Evolutionary conservation across 2,888 invertebrate genomes (phyloP), one percentile per base, ranked within the genome.

Genomic region (Xestoiulus laeticollis): DNA sequence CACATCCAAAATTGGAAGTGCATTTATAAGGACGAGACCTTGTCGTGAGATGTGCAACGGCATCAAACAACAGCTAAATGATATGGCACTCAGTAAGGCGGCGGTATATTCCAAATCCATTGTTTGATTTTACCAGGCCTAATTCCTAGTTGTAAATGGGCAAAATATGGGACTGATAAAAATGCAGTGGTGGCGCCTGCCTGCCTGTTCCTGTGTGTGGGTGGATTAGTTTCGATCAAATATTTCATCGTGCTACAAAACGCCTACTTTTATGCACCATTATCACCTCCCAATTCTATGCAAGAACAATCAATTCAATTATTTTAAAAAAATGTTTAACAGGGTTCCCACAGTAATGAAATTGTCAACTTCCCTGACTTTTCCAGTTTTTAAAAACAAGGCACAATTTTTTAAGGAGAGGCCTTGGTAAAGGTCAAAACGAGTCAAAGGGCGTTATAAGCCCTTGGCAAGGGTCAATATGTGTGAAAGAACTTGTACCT

Each of bases 141-240:
- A 19, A 19, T 59, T 59, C 19, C n/a, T n/a, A 59, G 5, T 59
- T 5, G 19, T n/a, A 59, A 59, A n/a, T 59, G 59, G n/a, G 59
- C 59, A n/a, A n/a, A 59, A 59, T 59, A 19, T n/a, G n/a, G 5
- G 59, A 19, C 59, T 59, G 59, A 59, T 48, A 48, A 48, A 48
- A 3, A 16, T 12, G 4, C 48, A 48, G 6, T 16, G 16, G 14
- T 59, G 59, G 59, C 59, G 59, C 59, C 59, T n/a, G n/a, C n/a
- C 5, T 59, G n/a, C 48, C 48, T 16, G 48, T 48, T 19, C 1
- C n/a, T n/a, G n/a, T 59, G 59, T n/a, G 59, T 59, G n/a, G 59
- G 59, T 59, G 59, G n/a, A 59, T 59, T 59, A n/a, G 59, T 59
- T 59, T 59, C 59, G n/a, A 59, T 59, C 19, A 19, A 59, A n/a